phyloP scores from a whole-genome alignment of 2,113 vertebrate species.

The Boleophthalmus pectinirostris region DNA sequence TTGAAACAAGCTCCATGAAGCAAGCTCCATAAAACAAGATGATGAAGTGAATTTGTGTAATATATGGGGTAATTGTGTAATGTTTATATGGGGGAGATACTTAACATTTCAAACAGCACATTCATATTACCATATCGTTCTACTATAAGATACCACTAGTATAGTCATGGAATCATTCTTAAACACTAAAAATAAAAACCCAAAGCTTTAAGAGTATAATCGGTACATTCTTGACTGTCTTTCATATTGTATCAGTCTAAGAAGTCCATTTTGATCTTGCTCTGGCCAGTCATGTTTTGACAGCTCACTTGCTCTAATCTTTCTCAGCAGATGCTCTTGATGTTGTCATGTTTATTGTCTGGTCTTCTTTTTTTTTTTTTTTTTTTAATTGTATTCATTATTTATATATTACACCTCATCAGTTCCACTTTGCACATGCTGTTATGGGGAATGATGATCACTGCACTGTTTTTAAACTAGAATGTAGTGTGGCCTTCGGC shows the following conservation, averaged over 20 bases:
- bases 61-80: no score
- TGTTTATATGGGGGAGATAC: neutral
- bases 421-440: neutral
- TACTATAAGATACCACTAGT: no score
- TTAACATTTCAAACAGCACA: neutral
- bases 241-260: no score
- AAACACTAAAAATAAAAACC: neutral
- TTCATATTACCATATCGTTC: neutral
- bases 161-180: neutral
- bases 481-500: neutral
- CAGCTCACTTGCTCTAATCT: no score
- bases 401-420: neutral
- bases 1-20: conserved; percentile 47
- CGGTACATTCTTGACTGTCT: no score
- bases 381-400: neutral
- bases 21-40: neutral
- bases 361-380: neutral
- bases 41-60: neutral
- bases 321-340: no score
- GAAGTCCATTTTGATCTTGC: no score
- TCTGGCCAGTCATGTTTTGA: no score
- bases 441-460: neutral
- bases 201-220: no score
- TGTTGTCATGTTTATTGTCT: neutral
- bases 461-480: neutral